Evolutionary conservation across 2,888 invertebrate species (phyloP).

Genomic region (Crioceris asparagi): DNA sequence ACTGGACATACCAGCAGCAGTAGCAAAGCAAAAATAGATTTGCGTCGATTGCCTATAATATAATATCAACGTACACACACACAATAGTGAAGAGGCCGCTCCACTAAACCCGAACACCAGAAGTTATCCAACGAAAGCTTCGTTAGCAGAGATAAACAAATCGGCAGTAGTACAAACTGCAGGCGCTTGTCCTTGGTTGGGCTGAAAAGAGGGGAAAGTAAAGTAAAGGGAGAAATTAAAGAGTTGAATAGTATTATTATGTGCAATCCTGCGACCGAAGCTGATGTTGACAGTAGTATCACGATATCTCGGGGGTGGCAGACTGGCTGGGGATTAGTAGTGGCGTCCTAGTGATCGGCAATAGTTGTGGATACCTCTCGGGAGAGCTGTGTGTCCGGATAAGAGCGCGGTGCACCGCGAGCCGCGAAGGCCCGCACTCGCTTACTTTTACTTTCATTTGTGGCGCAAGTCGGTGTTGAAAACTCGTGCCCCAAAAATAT

Average conservation of each 20-base stretch:
- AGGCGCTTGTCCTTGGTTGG: constrained; percentile 26
- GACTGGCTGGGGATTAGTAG: no score
- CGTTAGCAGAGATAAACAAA: constrained; percentile 38
- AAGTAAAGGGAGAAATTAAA: constrained; percentile 42
- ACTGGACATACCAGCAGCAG: constrained; percentile 11
- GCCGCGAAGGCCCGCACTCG: constrained; percentile 30
- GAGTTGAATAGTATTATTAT: constrained; percentile 36
- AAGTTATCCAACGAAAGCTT: no score
- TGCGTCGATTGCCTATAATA: background rate
- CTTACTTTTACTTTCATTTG: constrained; percentile 43
- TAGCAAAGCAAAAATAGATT: constrained; percentile 10
- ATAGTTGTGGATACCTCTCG: no score
- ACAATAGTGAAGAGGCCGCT: no score
- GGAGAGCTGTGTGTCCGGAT: no score
- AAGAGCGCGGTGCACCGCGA: constrained; percentile 19
- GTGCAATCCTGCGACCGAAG: constrained; percentile 34
- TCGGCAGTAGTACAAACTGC: constrained; percentile 35
- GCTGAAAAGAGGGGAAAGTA: constrained; percentile 38
- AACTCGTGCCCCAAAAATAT: constrained; percentile 39
- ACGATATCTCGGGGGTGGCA: constrained; percentile 27
- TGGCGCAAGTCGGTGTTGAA: constrained; percentile 38
- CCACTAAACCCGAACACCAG: background rate
- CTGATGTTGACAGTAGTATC: constrained; percentile 32
- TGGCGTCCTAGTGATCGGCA: no score
- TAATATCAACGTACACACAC: no score